These are phyloP conservation scores for Podilymbus podiceps DNA, from an alignment of 2,113 vertebrate genomes.

Conservation along the genomic window DNA sequence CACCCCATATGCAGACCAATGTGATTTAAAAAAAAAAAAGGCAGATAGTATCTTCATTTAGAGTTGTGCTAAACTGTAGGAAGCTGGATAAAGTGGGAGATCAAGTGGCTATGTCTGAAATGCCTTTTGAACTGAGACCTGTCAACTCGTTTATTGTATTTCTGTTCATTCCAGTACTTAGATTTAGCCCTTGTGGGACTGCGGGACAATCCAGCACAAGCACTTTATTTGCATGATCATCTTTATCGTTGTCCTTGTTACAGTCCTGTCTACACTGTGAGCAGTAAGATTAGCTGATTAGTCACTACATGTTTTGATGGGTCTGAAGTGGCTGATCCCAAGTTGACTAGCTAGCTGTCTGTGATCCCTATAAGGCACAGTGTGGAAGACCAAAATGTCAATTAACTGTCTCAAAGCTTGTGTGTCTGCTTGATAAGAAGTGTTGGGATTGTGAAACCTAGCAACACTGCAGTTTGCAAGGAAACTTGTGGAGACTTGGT, in stretches of 20 bases:
- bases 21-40: neutral
- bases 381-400: too few species aligned
- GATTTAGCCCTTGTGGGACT: neutral
- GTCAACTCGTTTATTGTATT: neutral
- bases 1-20: neutral
- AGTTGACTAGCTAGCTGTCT: neutral
- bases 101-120: neutral
- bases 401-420: too few species aligned
- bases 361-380: neutral
- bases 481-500: too few species aligned
- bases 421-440: too few species aligned
- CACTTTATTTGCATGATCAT: neutral
- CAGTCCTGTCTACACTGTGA: neutral
- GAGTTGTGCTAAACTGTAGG: neutral
- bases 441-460: too few species aligned
- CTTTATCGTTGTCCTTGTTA: neutral
- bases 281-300: neutral
- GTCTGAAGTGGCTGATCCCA: neutral
- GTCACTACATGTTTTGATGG: neutral
- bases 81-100: neutral
- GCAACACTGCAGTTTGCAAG: too few species aligned
- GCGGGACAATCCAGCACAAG: neutral
- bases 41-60: accelerated
- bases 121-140: neutral
- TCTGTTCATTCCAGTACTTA: neutral